These are phyloP conservation scores for Ophonus ardosiacus DNA, from an alignment of 2,888 invertebrate genomes.

Conservation along the genomic window DNA sequence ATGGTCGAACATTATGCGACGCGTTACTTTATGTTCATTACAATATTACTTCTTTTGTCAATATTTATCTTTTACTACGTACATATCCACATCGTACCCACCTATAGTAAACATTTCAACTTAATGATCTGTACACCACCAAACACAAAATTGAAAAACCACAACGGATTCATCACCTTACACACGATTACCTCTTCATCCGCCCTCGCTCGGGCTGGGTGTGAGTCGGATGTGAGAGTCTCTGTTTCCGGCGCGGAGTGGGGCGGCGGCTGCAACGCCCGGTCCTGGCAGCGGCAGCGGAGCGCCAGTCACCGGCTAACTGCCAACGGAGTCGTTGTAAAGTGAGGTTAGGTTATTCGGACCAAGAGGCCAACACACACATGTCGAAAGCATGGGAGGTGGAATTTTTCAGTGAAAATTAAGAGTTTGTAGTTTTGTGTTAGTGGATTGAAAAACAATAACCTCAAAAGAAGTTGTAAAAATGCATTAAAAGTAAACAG, in stretches of 20 bases:
- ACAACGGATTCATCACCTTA: constrained; percentile 5
- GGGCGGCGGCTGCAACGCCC: constrained; percentile 11
- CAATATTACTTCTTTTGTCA: too few species aligned
- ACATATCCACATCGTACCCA: neutral
- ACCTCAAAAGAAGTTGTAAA: neutral
- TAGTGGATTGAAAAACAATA: neutral
- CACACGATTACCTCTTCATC: neutral
- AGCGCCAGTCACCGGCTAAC: constrained; percentile 29
- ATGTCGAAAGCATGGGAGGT: neutral
- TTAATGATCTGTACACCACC: neutral
- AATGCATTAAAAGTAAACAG: too few species aligned
- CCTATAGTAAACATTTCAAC: neutral
- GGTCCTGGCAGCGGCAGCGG: neutral
- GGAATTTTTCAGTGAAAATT: too few species aligned
- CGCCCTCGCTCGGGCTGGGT: neutral
- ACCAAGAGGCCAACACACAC: neutral
- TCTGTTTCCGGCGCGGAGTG: constrained; percentile 22
- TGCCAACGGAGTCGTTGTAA: neutral
- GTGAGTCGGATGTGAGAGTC: constrained; percentile 20
- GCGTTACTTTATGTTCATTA: too few species aligned
- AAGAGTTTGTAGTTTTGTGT: too few species aligned
- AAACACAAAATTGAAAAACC: neutral
- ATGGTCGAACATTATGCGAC: too few species aligned
- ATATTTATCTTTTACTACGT: too few species aligned
- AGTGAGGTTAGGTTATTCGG: neutral